These are phyloP conservation scores for Steinernema carpocapsae DNA, from an alignment of 2,888 invertebrate species.

Conservation along the genomic window DNA sequence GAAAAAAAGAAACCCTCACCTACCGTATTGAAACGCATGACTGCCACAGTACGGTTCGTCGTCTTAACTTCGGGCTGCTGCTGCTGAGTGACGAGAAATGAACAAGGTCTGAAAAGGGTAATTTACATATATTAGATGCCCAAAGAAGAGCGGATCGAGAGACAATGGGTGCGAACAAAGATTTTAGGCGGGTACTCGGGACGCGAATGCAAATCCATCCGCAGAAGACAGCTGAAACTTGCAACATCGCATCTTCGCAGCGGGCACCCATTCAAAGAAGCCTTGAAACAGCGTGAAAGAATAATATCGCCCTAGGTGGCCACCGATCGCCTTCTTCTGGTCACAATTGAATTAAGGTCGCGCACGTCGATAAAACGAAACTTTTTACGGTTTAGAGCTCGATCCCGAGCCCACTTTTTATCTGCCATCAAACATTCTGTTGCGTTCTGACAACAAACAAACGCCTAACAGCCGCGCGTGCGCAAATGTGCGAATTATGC, in stretches of 20 bases:
- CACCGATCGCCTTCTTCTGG: neutral
- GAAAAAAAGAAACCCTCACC: neutral
- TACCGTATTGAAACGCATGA: conserved; percentile 33
- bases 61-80: neutral
- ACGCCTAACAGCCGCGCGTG: neutral
- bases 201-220: conserved; percentile 17
- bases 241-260: conserved; percentile 27
- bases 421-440: neutral
- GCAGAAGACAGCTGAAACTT: conserved; percentile 17
- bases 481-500: neutral
- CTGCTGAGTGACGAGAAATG: conserved; percentile 1
- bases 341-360: conserved; percentile 22
- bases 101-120: conserved; percentile 1
- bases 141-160: neutral
- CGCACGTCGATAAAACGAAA: conserved; percentile 32
- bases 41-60: neutral
- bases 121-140: conserved; percentile 19
- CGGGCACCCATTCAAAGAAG: conserved; percentile 1
- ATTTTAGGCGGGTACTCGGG: conserved; percentile 21
- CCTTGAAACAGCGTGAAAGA: conserved; percentile 24
- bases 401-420: conserved; percentile 22
- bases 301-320: conserved; percentile 26
- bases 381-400: conserved; percentile 28
- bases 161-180: neutral
- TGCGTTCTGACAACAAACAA: conserved; percentile 26